phyloP scores from a whole-genome alignment of 2,888 invertebrate species.

The Tetrapedia diversipes region DNA sequence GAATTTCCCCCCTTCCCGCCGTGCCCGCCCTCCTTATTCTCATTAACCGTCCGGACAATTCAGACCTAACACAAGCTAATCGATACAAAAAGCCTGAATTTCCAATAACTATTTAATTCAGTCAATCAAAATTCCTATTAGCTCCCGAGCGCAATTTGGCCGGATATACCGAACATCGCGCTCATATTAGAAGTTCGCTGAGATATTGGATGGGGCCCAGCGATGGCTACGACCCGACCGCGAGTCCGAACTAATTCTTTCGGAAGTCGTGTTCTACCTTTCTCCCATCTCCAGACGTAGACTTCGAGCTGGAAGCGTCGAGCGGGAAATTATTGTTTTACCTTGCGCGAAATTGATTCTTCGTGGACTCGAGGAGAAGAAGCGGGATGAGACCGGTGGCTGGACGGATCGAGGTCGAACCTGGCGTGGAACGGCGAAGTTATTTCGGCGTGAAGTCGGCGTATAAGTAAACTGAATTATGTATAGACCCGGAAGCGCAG shows the following conservation, averaged over 20 bases:
- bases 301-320: not conserved
- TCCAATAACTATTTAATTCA: constrained; percentile 82
- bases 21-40: constrained; percentile 13
- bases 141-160: constrained; percentile 80
- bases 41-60: constrained; percentile 46
- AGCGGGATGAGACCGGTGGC: not conserved
- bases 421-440: not conserved
- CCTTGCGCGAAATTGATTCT: not conserved
- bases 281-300: not conserved
- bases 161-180: constrained; percentile 77
- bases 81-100: constrained; percentile 78
- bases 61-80: constrained; percentile 76
- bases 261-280: not conserved
- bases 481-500: not conserved
- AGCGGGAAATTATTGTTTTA: not conserved
- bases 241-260: constrained; percentile 49
- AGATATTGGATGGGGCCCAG: constrained; percentile 76
- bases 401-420: not conserved
- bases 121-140: constrained; percentile 83
- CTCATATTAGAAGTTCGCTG: constrained; percentile 79
- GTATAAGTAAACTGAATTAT: constrained; percentile 1
- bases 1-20: constrained; percentile 1
- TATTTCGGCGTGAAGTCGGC: not conserved
- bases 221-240: constrained; percentile 72
- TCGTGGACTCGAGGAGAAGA: not conserved